These are phyloP conservation scores for Drosophila melanica DNA, from an alignment of 1,140 invertebrate genomes.

Conservation along the genomic window DNA sequence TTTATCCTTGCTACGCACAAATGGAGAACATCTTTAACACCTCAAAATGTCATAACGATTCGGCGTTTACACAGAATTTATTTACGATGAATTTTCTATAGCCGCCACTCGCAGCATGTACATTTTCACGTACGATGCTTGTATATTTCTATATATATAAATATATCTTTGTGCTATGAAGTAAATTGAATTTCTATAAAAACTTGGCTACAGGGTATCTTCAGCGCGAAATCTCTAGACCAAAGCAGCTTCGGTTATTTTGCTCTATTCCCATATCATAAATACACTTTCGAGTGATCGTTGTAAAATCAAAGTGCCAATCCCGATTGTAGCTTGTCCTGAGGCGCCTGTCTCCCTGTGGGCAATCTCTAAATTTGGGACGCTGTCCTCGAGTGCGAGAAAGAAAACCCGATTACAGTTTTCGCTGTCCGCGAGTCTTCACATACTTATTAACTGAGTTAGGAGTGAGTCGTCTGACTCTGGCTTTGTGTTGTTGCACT, in stretches of 20 bases:
- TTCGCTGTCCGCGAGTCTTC: slow-evolving; percentile 19
- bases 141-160: no score
- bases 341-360: slow-evolving; percentile 2
- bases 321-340: slow-evolving; percentile 14
- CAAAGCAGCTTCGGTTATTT: neutral
- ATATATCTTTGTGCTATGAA: no score
- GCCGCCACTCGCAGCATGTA: no score
- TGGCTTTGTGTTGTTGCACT: slow-evolving; percentile 61
- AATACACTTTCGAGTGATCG: slow-evolving; percentile 12
- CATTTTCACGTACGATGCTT: no score
- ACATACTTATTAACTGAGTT: slow-evolving; percentile 23
- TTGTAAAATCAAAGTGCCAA: slow-evolving; percentile 30
- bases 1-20: no score
- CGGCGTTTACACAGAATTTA: no score
- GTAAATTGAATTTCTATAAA: no score
- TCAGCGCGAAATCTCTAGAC: neutral
- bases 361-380: slow-evolving; percentile 32
- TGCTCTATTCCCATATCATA: neutral
- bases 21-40: no score
- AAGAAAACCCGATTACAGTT: slow-evolving; percentile 41
- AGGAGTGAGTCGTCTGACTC: slow-evolving; percentile 26
- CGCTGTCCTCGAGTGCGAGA: neutral
- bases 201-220: neutral
- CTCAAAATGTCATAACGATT: no score
- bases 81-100: no score